phyloP scores from a whole-genome alignment of 2,888 invertebrate genomes.

The Cabera pusaria region DNA sequence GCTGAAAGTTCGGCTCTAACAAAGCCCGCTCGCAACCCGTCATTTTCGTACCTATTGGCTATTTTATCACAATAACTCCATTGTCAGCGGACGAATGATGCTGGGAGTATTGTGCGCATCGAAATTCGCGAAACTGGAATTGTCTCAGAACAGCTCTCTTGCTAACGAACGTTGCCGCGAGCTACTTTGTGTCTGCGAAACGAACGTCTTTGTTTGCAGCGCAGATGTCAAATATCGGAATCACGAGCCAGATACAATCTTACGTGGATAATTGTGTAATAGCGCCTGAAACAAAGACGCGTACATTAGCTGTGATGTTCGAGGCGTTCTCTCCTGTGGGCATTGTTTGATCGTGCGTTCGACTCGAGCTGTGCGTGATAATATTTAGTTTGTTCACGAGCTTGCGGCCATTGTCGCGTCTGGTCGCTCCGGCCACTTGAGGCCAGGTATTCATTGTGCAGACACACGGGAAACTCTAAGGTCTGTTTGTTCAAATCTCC shows the following conservation, averaged over 20 bases:
- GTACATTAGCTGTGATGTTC: constrained; percentile 32
- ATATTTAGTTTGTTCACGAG: constrained; percentile 72
- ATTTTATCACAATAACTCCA: constrained; percentile 78
- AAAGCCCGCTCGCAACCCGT: constrained; percentile 75
- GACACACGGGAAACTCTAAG: constrained; percentile 64
- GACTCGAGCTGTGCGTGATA: constrained; percentile 70
- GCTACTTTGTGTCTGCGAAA: constrained; percentile 38
- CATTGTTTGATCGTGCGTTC: constrained; percentile 52
- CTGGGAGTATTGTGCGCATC: constrained; percentile 61
- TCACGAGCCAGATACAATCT: constrained; percentile 31
- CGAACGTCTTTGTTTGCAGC: constrained; percentile 36
- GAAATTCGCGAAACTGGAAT: constrained; percentile 78
- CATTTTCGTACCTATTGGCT: constrained; percentile 82
- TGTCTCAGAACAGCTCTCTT: constrained; percentile 61
- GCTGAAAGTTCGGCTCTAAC: constrained; percentile 66
- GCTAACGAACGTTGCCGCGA: constrained; percentile 64
- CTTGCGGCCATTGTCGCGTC: constrained; percentile 56
- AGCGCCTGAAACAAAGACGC: constrained; percentile 37
- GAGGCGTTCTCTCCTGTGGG: constrained; percentile 26
- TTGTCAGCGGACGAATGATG: constrained; percentile 66
- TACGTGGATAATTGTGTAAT: constrained; percentile 26
- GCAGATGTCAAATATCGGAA: constrained; percentile 37
- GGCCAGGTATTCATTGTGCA: constrained; percentile 58
- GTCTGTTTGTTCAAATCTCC: constrained; percentile 71
- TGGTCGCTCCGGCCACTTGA: constrained; percentile 68